Conservation (phyloP, 2,113 vertebrate genomes). For the Serilophus lunatus region DNA sequence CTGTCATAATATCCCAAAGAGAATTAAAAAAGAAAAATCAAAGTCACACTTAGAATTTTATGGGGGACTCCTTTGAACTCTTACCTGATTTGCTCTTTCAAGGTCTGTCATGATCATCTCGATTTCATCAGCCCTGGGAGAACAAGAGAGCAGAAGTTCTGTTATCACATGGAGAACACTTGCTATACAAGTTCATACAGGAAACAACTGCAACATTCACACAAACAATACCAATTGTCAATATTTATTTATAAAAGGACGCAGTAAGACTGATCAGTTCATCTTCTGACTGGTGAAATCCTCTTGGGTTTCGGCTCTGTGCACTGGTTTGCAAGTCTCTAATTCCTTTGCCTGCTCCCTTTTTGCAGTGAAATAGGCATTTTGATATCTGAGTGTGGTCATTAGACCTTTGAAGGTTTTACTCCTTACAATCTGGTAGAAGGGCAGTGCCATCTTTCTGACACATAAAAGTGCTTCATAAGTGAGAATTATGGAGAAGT, state of each 20-base stretch:
- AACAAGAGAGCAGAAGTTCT: slow-evolving; percentile 27
- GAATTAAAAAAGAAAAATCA: not conserved
- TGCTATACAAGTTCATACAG: not conserved
- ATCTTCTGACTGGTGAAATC: not conserved
- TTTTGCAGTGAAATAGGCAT: accelerated
- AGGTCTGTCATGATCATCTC: slow-evolving; percentile 99
- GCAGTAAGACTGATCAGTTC: not conserved
- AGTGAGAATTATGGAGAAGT: not conserved
- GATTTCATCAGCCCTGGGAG: slow-evolving; percentile 91
- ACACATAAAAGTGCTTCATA: not conserved
- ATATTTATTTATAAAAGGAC: not conserved
- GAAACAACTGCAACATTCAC: not conserved
- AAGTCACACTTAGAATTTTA: not conserved
- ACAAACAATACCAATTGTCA: not conserved
- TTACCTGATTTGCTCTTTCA: slow-evolving; percentile 98
- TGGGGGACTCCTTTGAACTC: not conserved
- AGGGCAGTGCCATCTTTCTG: not conserved
- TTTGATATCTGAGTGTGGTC: not conserved
- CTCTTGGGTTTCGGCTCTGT: not conserved
- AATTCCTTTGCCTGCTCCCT: not conserved
- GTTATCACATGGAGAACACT: not conserved
- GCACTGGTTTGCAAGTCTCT: not conserved
- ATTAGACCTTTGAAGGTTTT: not conserved
- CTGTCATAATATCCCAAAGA: not conserved
- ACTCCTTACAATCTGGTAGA: not conserved